These are phyloP conservation scores for mouse (Mus musculus) DNA, from an alignment of 2,113 vertebrate genomes.

Conservation along the genomic window GRCm39 chr1:104451001-104451500, in stretches of 20 bases:
- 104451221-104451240: conserved; percentile 38
- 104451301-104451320: too few relatives aligned
- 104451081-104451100: background rate
- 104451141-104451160: background rate
- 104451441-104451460: conserved; percentile 36
- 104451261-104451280: too few relatives aligned
- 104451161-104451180: background rate
- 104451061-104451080: conserved; percentile 22
- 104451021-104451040: conserved; percentile 44
- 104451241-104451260: background rate
- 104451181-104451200: conserved; percentile 47
- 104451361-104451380: background rate
- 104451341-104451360: too few relatives aligned
- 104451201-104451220: background rate
- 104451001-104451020: conserved; percentile 15
- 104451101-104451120: conserved; percentile 42
- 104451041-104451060: conserved; percentile 47
- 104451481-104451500: background rate
- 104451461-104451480: background rate
- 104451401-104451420: background rate
- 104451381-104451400: background rate
- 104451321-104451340: too few relatives aligned
- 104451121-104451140: background rate
- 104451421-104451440: background rate
- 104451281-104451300: too few relatives aligned